Base-by-base conservation (phyloP, 2,113 vertebrate species). In the Cryptomyrus ogoouensis region DNA sequence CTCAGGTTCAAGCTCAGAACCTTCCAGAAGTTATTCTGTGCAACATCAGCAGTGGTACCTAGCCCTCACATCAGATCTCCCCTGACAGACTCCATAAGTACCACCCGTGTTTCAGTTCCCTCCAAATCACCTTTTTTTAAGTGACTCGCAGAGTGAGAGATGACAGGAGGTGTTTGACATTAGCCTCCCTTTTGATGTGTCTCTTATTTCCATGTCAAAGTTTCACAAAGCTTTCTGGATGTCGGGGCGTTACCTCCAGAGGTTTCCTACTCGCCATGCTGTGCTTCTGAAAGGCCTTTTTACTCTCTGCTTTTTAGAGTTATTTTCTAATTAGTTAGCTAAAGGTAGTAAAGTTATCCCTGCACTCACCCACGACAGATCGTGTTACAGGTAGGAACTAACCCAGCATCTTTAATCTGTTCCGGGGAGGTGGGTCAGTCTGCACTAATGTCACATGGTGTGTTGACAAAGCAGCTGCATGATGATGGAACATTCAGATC, bases 141-240 rank as follows among this genome's bases (percentile, higher is more conserved):
- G 70, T 27, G 21, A 90, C n/a, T 86, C 84, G 53, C 52, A 84
- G 46, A 74, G 27, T 62, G 27, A 35, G 31, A 91, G 56, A 62
- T 44, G 17, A 53, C 80, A 83, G 47, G 88, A 85, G 66, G 19
- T 83, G n/a, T 77, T n/a, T 27, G 80, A 39, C 85, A 39, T 53
- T 87, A 53, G 15, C 85, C 46, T 24, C 24, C 12, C 21, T 12
- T 90, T 53, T 53, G 15, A 12, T 53, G 21, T 47, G 42, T 24
- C 56, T 83, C 88, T 66, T 44, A 47, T 90, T 83, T 85, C 66
- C 80, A 88, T 58, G 42, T 74, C 49, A 70, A 85, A 49, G 44
- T 62, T 84, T 88, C 58, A 42, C 4, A 39, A 24, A 74, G 52
- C 44, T 47, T 35, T 56, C 62, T 87, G 88, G 49, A 66, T 49